Evolutionary conservation across 2,888 invertebrate genomes (phyloP).

Genomic region (Pandemis corylana): DNA sequence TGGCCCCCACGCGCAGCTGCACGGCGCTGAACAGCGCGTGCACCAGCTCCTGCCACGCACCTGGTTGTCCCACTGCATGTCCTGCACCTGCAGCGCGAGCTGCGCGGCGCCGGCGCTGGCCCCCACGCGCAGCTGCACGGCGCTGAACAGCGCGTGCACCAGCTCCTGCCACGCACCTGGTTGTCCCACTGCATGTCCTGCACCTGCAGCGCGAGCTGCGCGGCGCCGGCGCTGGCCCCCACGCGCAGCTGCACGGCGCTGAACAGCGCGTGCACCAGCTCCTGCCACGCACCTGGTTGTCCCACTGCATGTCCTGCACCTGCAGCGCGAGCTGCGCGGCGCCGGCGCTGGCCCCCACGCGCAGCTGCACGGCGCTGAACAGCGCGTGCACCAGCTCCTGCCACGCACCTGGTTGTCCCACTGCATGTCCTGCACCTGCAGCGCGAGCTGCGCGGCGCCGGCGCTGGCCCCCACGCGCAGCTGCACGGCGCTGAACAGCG

Average conservation of each 20-base stretch:
- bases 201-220: conserved; percentile 89
- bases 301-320: conserved; percentile 93
- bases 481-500: conserved; percentile 21
- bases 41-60: conserved; percentile 51
- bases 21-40: conserved; percentile 24
- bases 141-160: conserved; percentile 26
- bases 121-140: conserved; percentile 27
- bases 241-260: conserved; percentile 25
- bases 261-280: conserved; percentile 25
- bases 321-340: conserved; percentile 88
- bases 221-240: conserved; percentile 62
- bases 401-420: conserved; percentile 90
- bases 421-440: conserved; percentile 92
- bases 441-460: conserved; percentile 85
- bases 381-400: conserved; percentile 28
- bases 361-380: conserved; percentile 21
- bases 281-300: conserved; percentile 87
- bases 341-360: conserved; percentile 47
- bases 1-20: conserved; percentile 38
- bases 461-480: conserved; percentile 40
- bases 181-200: conserved; percentile 95
- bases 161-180: conserved; percentile 75
- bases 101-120: conserved; percentile 71
- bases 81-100: conserved; percentile 89
- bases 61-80: conserved; percentile 95